Conservation (phyloP, 2,797 vertebrate species). For the Hydrophis major region DNA sequence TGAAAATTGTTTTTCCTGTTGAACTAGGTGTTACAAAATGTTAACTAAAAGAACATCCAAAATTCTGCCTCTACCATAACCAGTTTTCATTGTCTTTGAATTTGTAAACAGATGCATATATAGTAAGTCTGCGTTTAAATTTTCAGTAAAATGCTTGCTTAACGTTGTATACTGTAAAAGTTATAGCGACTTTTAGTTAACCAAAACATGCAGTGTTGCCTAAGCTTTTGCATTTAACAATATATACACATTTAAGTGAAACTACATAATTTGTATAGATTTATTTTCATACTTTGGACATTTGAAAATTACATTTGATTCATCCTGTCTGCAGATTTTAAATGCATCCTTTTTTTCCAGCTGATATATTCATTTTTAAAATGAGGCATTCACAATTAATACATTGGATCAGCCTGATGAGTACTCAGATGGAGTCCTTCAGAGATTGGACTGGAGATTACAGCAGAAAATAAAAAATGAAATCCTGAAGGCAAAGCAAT, state of each 20-base stretch:
- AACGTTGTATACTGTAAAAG: not conserved
- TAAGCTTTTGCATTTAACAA: not conserved
- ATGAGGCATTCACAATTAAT: not conserved
- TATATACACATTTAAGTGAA: conserved; percentile 45
- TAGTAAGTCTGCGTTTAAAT: not conserved
- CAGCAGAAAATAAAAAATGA: not conserved
- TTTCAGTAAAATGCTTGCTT: not conserved
- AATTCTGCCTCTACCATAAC: not conserved
- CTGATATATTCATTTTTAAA: not conserved
- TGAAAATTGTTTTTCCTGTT: not conserved
- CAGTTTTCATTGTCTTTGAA: not conserved
- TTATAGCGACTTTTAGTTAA: not conserved
- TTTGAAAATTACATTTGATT: conserved; percentile 52
- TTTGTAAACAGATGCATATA: not conserved
- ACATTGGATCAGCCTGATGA: not conserved
- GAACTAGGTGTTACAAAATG: not conserved
- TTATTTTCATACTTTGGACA: conserved; percentile 47
- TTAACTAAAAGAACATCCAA: not conserved
- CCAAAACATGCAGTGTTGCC: not conserved
- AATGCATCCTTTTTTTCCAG: not conserved
- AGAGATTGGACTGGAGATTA: not conserved
- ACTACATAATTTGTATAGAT: conserved; percentile 39
- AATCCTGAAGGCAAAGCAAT: not conserved
- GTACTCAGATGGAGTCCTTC: not conserved
- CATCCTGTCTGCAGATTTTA: conserved; percentile 38